Evolutionary conservation across 37 sponge, comb jelly and placozoan genomes (phyloP).

Genomic region (Oscarella lobularis): DNA sequence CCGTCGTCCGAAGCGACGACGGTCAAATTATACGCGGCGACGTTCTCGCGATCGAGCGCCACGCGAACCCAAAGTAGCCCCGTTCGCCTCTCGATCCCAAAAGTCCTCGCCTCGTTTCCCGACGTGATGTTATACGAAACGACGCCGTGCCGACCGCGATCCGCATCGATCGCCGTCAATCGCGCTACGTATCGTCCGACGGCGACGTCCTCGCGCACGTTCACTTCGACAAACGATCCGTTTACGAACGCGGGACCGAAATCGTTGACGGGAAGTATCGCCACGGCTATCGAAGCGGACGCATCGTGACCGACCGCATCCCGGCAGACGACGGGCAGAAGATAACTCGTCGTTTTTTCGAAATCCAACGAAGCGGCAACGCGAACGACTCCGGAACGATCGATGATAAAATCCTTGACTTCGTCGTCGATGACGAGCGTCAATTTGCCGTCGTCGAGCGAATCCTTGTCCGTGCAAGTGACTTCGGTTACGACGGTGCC

Average conservation of each 20-base stretch:
- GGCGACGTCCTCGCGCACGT: background rate
- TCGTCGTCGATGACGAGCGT: background rate
- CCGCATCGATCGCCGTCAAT: background rate
- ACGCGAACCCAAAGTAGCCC: background rate
- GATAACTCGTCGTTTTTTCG: background rate
- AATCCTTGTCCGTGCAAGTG: background rate
- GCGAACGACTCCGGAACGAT: background rate
- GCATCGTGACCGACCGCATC: background rate
- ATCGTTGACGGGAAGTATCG: background rate
- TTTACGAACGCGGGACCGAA: background rate
- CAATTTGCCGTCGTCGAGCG: background rate
- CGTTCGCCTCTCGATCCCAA: background rate
- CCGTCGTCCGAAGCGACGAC: background rate
- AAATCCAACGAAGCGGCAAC: background rate
- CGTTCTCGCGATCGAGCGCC: background rate
- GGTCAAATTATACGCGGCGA: background rate
- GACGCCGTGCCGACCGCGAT: background rate
- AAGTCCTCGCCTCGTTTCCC: background rate
- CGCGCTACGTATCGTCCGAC: background rate
- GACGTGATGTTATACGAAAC: background rate
- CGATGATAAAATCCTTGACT: background rate
- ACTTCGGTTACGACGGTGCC: background rate
- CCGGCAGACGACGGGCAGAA: background rate
- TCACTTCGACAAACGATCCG: background rate
- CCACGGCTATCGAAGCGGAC: background rate